phyloP scores from a whole-genome alignment of 2,888 invertebrate species.

The Holacanthella duospinosa region DNA sequence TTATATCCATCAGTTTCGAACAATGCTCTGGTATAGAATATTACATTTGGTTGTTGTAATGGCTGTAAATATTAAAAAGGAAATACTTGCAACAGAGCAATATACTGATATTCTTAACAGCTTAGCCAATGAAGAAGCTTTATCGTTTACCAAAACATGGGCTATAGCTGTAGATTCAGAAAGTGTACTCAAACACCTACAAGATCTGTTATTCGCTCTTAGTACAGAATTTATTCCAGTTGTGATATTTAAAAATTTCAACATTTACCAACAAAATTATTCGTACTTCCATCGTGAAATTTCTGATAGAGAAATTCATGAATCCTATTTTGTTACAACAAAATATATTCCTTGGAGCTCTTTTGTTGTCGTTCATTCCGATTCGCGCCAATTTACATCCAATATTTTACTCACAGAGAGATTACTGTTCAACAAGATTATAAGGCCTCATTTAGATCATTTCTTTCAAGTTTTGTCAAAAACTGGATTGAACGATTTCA shows the following conservation, averaged over 20 bases:
- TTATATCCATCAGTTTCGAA: too few species aligned
- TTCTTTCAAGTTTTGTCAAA: not conserved
- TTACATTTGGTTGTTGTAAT: too few species aligned
- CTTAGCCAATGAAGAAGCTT: too few species aligned
- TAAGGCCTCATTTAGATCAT: not conserved
- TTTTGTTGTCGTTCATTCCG: not conserved
- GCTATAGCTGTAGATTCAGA: too few species aligned
- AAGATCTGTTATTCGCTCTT: too few species aligned
- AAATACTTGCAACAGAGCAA: too few species aligned
- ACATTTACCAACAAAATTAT: not conserved
- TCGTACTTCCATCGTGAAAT: not conserved
- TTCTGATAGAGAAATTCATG: not conserved
- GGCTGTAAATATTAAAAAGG: too few species aligned
- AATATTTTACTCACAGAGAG: not conserved
- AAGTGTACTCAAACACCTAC: too few species aligned
- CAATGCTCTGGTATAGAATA: too few species aligned
- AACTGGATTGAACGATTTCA: not conserved
- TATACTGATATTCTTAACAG: too few species aligned
- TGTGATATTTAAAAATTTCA: not conserved
- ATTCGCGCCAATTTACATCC: not conserved
- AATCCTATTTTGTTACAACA: not conserved
- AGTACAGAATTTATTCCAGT: too few species aligned
- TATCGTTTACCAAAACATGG: too few species aligned
- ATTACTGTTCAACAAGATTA: not conserved
- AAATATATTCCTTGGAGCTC: not conserved